phyloP scores from a whole-genome alignment of 2,797 vertebrate genomes.

The Nyctibius grandis region DNA sequence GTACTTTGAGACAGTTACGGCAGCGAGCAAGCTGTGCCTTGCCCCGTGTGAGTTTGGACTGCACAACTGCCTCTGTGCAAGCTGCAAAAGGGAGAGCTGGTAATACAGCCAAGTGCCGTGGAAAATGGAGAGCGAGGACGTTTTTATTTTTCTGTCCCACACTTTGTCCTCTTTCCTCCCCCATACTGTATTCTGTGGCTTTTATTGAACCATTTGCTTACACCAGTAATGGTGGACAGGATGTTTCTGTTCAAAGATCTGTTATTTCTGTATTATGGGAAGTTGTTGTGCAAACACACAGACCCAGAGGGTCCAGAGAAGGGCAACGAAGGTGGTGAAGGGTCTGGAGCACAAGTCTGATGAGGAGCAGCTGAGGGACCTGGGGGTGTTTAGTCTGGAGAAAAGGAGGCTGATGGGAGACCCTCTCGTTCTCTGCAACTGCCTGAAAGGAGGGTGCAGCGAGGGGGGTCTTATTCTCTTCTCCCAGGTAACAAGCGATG shows the following conservation, averaged over 20 bases:
- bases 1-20: neutral
- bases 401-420: too few relatives aligned
- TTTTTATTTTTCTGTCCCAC: neutral
- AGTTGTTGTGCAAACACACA: too few relatives aligned
- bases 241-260: neutral
- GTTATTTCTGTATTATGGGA: neutral
- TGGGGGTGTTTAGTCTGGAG: too few relatives aligned
- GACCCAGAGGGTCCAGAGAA: too few relatives aligned
- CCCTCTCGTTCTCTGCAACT: too few relatives aligned
- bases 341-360: too few relatives aligned
- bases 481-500: too few relatives aligned
- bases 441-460: too few relatives aligned
- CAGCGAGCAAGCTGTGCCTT: neutral
- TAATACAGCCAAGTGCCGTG: neutral
- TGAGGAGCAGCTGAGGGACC: too few relatives aligned
- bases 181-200: neutral
- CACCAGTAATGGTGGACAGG: neutral
- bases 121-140: neutral
- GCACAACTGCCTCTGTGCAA: neutral
- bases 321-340: too few relatives aligned
- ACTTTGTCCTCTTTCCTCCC: neutral
- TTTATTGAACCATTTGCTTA: neutral
- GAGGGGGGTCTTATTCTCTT: too few relatives aligned
- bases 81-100: neutral
- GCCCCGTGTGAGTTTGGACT: rapidly evolving